Base-by-base conservation (phyloP, 2,113 vertebrate species). In the Engystomops pustulosus region DNA sequence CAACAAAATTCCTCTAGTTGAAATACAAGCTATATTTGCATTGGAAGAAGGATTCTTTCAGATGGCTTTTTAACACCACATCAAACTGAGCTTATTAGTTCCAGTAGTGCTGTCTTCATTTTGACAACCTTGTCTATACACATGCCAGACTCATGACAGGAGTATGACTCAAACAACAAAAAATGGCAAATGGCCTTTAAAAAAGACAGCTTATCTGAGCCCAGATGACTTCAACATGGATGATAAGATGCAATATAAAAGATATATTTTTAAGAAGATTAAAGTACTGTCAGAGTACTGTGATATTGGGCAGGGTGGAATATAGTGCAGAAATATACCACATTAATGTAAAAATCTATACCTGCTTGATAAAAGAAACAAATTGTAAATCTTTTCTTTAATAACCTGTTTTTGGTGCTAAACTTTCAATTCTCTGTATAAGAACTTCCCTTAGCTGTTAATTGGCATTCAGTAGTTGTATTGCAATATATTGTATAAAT, bases 111-210 rank as follows among this genome's bases (percentile, higher is more conserved):
- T 74, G 80, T 74, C 69, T 60, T 65, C 53, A n/a, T 32, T 58
- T 75, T 83, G 81, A 83, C 70, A 83, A 75, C 36, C 81, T 25
- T 65, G 38, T 65, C 81, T 60, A 83, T 47, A 60, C 25, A 23
- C 25, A 60, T 65, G 55, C 18, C 55, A 83, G 45, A 76, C 14
- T 25, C 10, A 25, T 83, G 81, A 83, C 81, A 76, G 4, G 41
- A 60, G 53, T 18, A 65, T 65, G 81, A 83, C 70, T 75, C 70
- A 83, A 44, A 60, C 38, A 74, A 74, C 18, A 74, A 41, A n/a
- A 62, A 72, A 76, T 34, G 38, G 70, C 81, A 83, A 36, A 55
- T 76, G 55, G 71, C 55, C 81, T 83, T 76, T 76, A 65, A 8
- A 25, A 83, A 83, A 83, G 70, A 76, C 55, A 76, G 53, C 55